Evolutionary conservation across 2,113 vertebrate species (phyloP).

Genomic region (Heloderma charlesbogerti): DNA sequence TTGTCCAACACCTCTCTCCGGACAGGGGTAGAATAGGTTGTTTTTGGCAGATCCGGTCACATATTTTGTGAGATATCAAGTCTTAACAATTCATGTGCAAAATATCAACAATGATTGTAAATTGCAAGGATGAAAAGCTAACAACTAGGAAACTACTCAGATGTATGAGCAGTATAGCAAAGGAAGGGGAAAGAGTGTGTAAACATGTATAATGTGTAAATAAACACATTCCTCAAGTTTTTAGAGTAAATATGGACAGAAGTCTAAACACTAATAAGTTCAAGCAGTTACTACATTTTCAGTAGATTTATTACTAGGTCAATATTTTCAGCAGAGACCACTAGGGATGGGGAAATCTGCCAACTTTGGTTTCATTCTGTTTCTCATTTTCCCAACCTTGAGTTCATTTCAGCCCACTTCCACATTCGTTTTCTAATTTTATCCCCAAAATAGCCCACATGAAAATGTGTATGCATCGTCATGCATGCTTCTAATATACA

Average conservation of each 20-base stretch:
- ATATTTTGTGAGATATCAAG: not conserved
- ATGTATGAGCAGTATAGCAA: not conserved
- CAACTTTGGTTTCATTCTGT: no score
- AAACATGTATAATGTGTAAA: rapidly evolving
- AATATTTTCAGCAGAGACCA: not conserved
- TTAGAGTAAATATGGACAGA: rapidly evolving
- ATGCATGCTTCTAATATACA: no score
- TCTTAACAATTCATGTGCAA: conserved; percentile 9
- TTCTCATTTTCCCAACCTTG: no score
- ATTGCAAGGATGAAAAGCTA: not conserved
- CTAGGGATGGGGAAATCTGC: not conserved
- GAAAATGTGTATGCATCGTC: no score
- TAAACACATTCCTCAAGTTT: not conserved
- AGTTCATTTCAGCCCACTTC: no score
- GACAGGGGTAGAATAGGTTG: not conserved
- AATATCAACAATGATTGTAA: conserved; percentile 23
- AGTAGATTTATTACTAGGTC: rapidly evolving
- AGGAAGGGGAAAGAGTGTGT: not conserved
- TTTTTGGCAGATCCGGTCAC: not conserved
- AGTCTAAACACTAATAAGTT: not conserved
- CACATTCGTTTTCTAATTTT: no score
- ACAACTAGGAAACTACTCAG: not conserved
- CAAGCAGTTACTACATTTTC: not conserved
- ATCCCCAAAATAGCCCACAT: no score
- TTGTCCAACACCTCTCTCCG: not conserved